Evolutionary conservation across 2,113 vertebrate genomes (phyloP).

Genomic region (Melanerpes formicivorus): DNA sequence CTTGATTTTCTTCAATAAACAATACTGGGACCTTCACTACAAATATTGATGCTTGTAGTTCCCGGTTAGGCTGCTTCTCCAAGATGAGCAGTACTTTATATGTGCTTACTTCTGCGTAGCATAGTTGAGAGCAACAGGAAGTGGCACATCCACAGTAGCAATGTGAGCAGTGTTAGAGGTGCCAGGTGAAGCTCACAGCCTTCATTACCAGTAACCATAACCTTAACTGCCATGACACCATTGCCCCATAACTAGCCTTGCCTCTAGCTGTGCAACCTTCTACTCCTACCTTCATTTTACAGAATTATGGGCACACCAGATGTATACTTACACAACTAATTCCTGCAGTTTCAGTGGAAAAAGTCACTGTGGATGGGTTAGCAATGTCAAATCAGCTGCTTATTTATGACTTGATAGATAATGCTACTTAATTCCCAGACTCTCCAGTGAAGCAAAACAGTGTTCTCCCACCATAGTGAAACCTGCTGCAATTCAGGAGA

Average conservation of each 20-base stretch:
- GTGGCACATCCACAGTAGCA: background rate
- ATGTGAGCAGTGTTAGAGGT: background rate
- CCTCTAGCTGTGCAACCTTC: background rate
- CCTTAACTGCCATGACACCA: rapidly evolving
- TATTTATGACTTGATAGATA: background rate
- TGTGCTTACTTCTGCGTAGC: background rate
- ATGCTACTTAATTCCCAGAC: background rate
- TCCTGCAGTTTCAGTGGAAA: background rate
- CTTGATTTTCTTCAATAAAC: background rate
- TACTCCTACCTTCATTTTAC: rapidly evolving
- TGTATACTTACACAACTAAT: background rate
- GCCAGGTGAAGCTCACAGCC: background rate
- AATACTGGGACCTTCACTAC: background rate
- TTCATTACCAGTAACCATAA: background rate
- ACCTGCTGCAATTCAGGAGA: background rate
- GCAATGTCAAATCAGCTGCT: background rate
- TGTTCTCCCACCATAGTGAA: background rate
- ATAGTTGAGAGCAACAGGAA: background rate
- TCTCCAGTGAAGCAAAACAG: background rate
- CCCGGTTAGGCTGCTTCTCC: background rate
- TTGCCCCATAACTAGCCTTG: background rate
- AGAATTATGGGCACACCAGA: background rate
- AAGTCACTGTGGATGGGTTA: background rate
- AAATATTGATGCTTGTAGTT: background rate
- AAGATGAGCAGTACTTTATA: background rate